These are phyloP conservation scores for Idaea dimidiata DNA, from an alignment of 2,888 invertebrate genomes.

Conservation along the genomic window DNA sequence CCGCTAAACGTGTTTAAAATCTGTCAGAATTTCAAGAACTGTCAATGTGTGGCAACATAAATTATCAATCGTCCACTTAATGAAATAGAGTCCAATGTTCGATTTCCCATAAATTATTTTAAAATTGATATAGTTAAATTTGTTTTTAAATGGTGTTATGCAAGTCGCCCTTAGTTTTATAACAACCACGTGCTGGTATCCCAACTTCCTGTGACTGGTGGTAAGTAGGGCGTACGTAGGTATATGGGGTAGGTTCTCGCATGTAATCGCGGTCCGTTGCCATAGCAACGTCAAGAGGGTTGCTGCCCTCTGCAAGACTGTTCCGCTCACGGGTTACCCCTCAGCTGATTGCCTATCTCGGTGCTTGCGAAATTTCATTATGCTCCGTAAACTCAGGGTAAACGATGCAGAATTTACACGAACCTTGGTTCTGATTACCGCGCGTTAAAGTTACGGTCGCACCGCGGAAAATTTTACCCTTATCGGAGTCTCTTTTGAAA, in stretches of 20 bases:
- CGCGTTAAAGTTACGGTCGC: not conserved
- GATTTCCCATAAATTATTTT: too few relatives aligned
- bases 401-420: not conserved
- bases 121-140: too few relatives aligned
- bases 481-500: too few relatives aligned
- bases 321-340: slow-evolving; percentile 45
- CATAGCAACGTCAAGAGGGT: slow-evolving; percentile 70
- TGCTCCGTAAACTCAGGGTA: slow-evolving; percentile 21
- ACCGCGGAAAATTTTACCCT: not conserved
- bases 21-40: too few relatives aligned
- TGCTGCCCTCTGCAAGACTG: slow-evolving; percentile 49
- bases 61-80: too few relatives aligned
- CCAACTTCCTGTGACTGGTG: slow-evolving; percentile 29
- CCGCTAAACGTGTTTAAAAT: too few relatives aligned
- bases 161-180: too few relatives aligned
- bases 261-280: slow-evolving; percentile 63
- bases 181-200: slow-evolving; percentile 41
- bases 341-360: slow-evolving; percentile 57
- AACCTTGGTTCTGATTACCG: not conserved
- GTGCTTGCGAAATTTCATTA: slow-evolving; percentile 43
- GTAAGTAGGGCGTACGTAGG: slow-evolving; percentile 35
- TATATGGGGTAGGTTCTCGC: slow-evolving; percentile 21
- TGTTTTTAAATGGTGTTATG: too few relatives aligned
- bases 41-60: too few relatives aligned
- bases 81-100: too few relatives aligned